These are phyloP conservation scores for Cepphus grylle DNA, from an alignment of 2,113 vertebrate genomes.

Conservation along the genomic window DNA sequence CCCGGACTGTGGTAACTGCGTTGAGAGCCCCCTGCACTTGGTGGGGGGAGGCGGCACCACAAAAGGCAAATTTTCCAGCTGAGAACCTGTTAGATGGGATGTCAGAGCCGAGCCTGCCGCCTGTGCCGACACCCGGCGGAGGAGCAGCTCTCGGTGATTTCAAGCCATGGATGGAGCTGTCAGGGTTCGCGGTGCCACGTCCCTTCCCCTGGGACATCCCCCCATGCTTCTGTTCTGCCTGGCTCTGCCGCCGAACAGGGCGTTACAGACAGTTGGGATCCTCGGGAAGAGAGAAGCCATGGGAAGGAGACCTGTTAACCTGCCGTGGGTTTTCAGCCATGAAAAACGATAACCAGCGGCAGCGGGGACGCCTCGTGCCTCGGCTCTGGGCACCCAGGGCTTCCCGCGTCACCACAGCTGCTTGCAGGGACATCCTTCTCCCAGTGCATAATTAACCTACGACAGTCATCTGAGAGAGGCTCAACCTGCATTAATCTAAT, in stretches of 20 bases:
- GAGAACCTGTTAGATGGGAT: background rate
- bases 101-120: background rate
- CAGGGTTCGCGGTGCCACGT: rapidly evolving
- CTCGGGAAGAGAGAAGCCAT: background rate
- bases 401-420: background rate
- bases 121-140: rapidly evolving
- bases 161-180: rapidly evolving
- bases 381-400: background rate
- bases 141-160: background rate
- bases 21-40: background rate
- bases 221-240: rapidly evolving
- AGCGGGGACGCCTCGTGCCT: background rate
- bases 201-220: background rate
- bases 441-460: rapidly evolving
- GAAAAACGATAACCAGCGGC: no score
- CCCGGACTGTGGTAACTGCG: background rate
- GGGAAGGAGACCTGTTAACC: background rate
- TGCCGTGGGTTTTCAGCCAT: background rate
- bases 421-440: background rate
- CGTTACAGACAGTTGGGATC: background rate
- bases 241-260: background rate
- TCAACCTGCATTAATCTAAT: background rate
- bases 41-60: background rate
- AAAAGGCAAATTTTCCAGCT: background rate
- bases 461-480: background rate